Evolutionary conservation across 1,140 invertebrate species (phyloP), one percentile per base, ranked within the genome.

Genomic region (Protaetia brevitarsis): DNA sequence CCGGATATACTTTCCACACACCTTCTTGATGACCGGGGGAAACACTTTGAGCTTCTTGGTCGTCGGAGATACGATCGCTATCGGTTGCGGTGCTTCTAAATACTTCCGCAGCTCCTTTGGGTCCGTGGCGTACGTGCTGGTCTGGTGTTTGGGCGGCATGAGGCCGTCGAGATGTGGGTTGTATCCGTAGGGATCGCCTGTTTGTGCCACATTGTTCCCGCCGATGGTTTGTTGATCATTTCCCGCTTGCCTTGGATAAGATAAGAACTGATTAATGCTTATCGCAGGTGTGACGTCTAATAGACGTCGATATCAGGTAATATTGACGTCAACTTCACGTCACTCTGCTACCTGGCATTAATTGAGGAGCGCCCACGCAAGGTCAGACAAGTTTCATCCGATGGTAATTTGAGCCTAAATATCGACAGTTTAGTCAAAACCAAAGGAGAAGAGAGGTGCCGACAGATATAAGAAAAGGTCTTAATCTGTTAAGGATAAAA

Each of bases 71-170:
- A 56, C 29, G 13, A 45, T 36, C 31, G 21, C 37, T 28, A 57
- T 26, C 34, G 62, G 59, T 4, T 30, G 59, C 3, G 59, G 30
- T 10, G 26, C 19, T 11, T 61, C 59, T 8, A 61, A 7, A 16
- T 34, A 21, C 27, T 65, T 69, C 23, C 65, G 65, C 11, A 68
- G 60, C 8, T 69, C 66, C 37, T 66, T 68, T 6, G 69, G 26
- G 45, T 76, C 77, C 0, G 77, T 69, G 0, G 72, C 67, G 10
- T 69, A 69, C 21, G 51, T 51, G 4, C 41, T 60, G 8, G 45
- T 57, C n/a, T 16, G 31, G 3, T 65, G 68, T 59, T 66, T 69
- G 16, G 66, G 37, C 13, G 26, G 31, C 11, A 62, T 27, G 36
- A 69, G 28, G 26, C 65, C 60, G 21, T 65, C 65, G 13, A 69